Evolutionary conservation across 2,888 invertebrate species (phyloP).

Genomic region (Drosophila birchii): DNA sequence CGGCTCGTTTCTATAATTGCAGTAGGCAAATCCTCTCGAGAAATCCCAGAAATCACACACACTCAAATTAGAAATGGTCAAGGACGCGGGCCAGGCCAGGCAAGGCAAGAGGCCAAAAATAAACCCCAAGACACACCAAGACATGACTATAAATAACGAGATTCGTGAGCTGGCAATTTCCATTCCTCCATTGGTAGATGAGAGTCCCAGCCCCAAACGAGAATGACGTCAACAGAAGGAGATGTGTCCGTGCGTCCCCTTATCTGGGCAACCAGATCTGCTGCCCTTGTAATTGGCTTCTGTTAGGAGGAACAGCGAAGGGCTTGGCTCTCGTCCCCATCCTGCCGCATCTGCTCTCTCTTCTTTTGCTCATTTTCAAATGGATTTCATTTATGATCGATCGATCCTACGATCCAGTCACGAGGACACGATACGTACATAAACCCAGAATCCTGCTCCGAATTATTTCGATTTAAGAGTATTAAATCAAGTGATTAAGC

Average conservation of each 20-base stretch:
- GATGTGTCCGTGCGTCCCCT: slow-evolving; percentile 15
- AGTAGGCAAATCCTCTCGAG: slow-evolving; percentile 21
- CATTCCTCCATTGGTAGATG: slow-evolving; percentile 4
- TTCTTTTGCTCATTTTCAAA: slow-evolving; percentile 3
- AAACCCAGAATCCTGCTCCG: too few relatives aligned
- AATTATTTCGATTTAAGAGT: slow-evolving; percentile 4
- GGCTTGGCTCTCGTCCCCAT: not conserved
- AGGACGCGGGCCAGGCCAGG: slow-evolving; percentile 1
- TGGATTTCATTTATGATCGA: slow-evolving; percentile 3
- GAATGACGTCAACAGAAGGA: slow-evolving; percentile 32
- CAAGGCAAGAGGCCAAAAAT: slow-evolving; percentile 57
- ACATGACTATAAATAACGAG: slow-evolving; percentile 66
- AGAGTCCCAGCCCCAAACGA: not conserved
- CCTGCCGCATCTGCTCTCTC: not conserved
- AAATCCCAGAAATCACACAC: slow-evolving; percentile 24
- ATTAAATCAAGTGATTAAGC: slow-evolving; percentile 10
- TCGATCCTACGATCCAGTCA: not conserved
- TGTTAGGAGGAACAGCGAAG: not conserved
- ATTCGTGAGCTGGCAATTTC: slow-evolving; percentile 55
- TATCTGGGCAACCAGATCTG: slow-evolving; percentile 20
- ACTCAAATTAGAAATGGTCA: slow-evolving; percentile 53
- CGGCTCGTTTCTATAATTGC: slow-evolving; percentile 19
- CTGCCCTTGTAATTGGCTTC: slow-evolving; percentile 32
- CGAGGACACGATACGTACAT: not conserved
- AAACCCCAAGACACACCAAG: slow-evolving; percentile 44